Base-by-base conservation (phyloP, 2,113 vertebrate species). In the Melanocharis versteri region DNA sequence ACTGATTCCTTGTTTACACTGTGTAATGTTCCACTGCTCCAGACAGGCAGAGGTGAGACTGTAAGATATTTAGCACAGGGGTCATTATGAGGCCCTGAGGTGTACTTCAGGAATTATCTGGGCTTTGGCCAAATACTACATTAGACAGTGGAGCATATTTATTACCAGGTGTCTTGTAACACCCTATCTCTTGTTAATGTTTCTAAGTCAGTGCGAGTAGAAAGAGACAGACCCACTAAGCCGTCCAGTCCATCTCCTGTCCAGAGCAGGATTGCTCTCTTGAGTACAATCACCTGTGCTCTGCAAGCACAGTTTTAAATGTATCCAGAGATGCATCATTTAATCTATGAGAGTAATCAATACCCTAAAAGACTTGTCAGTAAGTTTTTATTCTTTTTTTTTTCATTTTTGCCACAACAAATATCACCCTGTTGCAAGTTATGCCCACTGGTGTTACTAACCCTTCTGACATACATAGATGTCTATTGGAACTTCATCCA, bases 351-450 rank as follows among this genome's bases (percentile, higher is more conserved):
- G 26, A 78, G 40, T 31, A 60, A 93, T 92, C 86, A 37, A 83
- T 92, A 75, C 28, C 19, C n/a, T 84, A 84, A 95, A 80, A 84
- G 51, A 65, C 16, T 72, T 76, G 77, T 75, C 94, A 93, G 83
- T 93, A 92, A 75, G 40, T 95, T 92, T 93, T 86, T 62, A 48
- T 93, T 83, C 33, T 73, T 47, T 93, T 91, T 93, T 91, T 93
- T 81, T 62, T 16, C 7, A 37, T 83, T 87, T 94, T 77, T 86
- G 45, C 70, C 62, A 64, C 88, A 86, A 83, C 73, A 86, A 93
- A 86, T 92, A 62, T 44, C 45, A 81, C 57, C 26, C 39, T 45
- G 21, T 37, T 93, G 37, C 64, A 82, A 56, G 40, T 89, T 75
- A 56, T 75, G 61, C 40, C 64, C 83, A 54, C 28, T 64, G 88